These are phyloP conservation scores for Nomada hirtipes DNA, from an alignment of 2,888 invertebrate genomes.

Conservation along the genomic window DNA sequence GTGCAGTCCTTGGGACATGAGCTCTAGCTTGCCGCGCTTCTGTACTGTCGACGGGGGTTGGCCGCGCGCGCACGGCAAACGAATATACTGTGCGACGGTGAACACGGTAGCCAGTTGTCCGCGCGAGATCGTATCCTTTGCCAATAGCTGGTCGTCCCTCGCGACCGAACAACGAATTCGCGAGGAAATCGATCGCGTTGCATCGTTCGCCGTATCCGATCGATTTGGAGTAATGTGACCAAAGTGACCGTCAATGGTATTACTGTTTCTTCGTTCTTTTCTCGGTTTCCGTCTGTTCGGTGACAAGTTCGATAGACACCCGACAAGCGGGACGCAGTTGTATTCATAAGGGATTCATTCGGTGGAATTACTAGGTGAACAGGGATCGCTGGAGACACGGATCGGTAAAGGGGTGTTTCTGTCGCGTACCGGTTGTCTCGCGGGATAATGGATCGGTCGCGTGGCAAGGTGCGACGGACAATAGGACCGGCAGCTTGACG, in stretches of 20 bases:
- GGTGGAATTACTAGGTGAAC: no score
- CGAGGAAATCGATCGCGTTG: background rate
- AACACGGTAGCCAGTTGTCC: background rate
- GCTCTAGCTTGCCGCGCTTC: constrained; percentile 51
- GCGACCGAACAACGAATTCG: background rate
- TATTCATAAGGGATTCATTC: no score
- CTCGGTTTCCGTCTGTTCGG: no score
- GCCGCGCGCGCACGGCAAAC: constrained; percentile 44
- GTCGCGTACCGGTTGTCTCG: constrained; percentile 17
- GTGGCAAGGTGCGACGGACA: constrained; percentile 55
- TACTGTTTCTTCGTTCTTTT: background rate
- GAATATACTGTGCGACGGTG: constrained; percentile 11
- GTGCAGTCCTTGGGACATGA: constrained; percentile 71
- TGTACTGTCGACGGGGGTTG: constrained; percentile 47
- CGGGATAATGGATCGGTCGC: constrained; percentile 58
- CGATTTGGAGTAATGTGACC: constrained; percentile 11
- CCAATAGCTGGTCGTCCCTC: constrained; percentile 11
- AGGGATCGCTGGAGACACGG: no score
- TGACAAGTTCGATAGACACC: no score
- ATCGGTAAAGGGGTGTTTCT: no score
- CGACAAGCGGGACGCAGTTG: background rate
- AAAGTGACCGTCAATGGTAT: background rate
- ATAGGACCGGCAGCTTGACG: constrained; percentile 48
- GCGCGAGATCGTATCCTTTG: constrained; percentile 17
- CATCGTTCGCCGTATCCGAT: constrained; percentile 6